Percentiles rank a stretch among this genome's conserved stretches.
phyloP scores from a whole-genome alignment of 1,140 invertebrate genomes.

The Zaprionus capensis region DNA sequence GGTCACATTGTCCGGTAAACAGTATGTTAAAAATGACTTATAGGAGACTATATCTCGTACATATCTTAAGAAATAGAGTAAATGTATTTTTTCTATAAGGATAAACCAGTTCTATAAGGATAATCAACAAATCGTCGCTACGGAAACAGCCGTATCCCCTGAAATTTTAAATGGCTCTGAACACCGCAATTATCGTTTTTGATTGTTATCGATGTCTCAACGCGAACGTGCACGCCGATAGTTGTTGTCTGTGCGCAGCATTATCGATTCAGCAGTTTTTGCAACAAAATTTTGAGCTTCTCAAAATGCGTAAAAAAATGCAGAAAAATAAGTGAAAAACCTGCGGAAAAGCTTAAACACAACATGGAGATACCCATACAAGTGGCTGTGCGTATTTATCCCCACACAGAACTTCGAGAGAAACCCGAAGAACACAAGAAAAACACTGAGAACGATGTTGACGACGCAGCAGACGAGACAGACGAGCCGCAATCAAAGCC shows the following conservation, averaged over 20 bases:
- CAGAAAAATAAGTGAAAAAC: constrained; percentile 47
- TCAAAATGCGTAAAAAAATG: constrained; percentile 52
- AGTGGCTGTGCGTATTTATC: constrained; percentile 86
- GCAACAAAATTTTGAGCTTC: constrained; percentile 32
- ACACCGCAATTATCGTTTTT: not conserved
- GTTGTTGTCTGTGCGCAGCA: constrained; percentile 45
- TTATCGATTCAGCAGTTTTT: constrained; percentile 46
- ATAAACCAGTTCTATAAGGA: too few species aligned
- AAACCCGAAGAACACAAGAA: constrained; percentile 58
- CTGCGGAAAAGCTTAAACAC: constrained; percentile 15
- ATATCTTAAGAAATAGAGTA: too few species aligned
- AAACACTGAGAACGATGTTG: constrained; percentile 17
- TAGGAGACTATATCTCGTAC: too few species aligned
- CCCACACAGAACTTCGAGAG: constrained; percentile 75
- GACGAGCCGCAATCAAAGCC: constrained; percentile 38
- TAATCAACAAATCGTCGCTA: too few species aligned
- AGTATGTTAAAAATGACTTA: too few species aligned
- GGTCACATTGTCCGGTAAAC: too few species aligned
- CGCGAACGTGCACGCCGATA: constrained; percentile 21
- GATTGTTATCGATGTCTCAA: constrained; percentile 2
- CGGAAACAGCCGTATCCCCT: not conserved
- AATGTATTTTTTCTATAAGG: too few species aligned
- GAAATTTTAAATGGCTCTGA: not conserved
- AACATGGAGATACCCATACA: constrained; percentile 87
- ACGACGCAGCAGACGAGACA: constrained; percentile 80